phyloP scores from a whole-genome alignment of 2,888 invertebrate genomes.

The Augochlorella aurata region DNA sequence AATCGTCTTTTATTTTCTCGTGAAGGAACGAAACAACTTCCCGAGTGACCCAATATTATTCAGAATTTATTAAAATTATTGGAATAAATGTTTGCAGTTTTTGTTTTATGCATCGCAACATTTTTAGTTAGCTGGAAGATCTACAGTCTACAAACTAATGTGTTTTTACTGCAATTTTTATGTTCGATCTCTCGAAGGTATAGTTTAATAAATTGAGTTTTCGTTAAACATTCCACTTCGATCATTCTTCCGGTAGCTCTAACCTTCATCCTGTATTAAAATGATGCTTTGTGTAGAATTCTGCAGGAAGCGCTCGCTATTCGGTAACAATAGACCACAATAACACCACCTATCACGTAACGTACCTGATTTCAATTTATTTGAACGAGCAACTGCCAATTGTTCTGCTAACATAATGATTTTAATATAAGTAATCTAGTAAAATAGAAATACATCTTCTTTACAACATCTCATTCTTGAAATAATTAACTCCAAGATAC shows the following conservation, averaged over 20 bases:
- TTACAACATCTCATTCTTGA: no score
- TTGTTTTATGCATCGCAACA: no score
- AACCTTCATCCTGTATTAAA: constrained; percentile 47
- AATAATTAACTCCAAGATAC: no score
- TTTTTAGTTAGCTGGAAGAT: not conserved
- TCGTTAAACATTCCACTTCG: not conserved
- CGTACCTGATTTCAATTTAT: constrained; percentile 30
- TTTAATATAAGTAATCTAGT: not conserved
- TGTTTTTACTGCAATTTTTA: not conserved
- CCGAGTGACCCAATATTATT: no score
- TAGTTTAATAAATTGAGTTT: not conserved
- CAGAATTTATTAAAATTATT: no score
- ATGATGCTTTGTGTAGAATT: constrained; percentile 56
- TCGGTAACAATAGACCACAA: constrained; percentile 55
- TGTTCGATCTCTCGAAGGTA: not conserved
- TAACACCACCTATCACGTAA: constrained; percentile 36
- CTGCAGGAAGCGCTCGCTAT: constrained; percentile 61
- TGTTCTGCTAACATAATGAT: not conserved
- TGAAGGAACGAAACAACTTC: no score
- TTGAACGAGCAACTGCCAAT: constrained; percentile 18
- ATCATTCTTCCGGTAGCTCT: constrained; percentile 17
- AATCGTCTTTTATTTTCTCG: no score
- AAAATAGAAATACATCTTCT: no score
- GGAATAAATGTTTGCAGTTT: no score
- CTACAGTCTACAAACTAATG: not conserved